These are phyloP conservation scores for Aradophagus sp. DNA, from an alignment of 1,140 invertebrate genomes.

Conservation along the genomic window DNA sequence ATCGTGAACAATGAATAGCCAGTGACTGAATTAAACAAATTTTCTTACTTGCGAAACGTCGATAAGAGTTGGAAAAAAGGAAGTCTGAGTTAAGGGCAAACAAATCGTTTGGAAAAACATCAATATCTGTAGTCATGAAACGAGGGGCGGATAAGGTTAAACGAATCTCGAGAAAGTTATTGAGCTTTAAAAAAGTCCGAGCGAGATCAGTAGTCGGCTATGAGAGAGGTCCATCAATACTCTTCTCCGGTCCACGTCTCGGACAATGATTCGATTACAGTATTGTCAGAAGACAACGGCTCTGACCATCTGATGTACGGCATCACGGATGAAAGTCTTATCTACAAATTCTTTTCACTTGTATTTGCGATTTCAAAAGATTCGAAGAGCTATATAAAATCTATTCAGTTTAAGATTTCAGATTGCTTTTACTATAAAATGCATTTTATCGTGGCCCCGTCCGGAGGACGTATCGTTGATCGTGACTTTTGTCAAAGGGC, in stretches of 20 bases:
- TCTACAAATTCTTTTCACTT: slow-evolving; percentile 45
- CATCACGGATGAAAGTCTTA: slow-evolving; percentile 43
- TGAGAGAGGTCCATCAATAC: slow-evolving; percentile 50
- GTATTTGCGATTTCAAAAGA: slow-evolving; percentile 37
- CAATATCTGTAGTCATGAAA: slow-evolving; percentile 31
- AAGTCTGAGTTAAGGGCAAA: slow-evolving; percentile 28
- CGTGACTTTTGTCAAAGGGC: neutral
- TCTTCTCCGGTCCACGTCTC: slow-evolving; percentile 27
- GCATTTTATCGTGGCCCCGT: slow-evolving; percentile 6
- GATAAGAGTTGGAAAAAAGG: neutral
- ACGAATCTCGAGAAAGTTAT: slow-evolving; percentile 49
- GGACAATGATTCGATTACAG: slow-evolving; percentile 51
- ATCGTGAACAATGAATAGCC: no score
- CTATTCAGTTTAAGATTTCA: slow-evolving; percentile 26
- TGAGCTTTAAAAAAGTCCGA: slow-evolving; percentile 49
- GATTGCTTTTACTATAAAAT: slow-evolving; percentile 14
- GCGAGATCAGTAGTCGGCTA: slow-evolving; percentile 42
- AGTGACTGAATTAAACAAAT: no score
- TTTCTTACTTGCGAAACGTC: no score
- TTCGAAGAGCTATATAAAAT: slow-evolving; percentile 39
- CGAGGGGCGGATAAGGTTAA: slow-evolving; percentile 33
- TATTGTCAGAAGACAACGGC: slow-evolving; percentile 50
- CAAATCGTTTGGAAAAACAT: slow-evolving; percentile 44
- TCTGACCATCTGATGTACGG: slow-evolving; percentile 40
- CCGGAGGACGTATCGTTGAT: slow-evolving; percentile 13